Evolutionary conservation across 2,797 vertebrate genomes (phyloP).

Genomic region (Borostomias antarcticus): DNA sequence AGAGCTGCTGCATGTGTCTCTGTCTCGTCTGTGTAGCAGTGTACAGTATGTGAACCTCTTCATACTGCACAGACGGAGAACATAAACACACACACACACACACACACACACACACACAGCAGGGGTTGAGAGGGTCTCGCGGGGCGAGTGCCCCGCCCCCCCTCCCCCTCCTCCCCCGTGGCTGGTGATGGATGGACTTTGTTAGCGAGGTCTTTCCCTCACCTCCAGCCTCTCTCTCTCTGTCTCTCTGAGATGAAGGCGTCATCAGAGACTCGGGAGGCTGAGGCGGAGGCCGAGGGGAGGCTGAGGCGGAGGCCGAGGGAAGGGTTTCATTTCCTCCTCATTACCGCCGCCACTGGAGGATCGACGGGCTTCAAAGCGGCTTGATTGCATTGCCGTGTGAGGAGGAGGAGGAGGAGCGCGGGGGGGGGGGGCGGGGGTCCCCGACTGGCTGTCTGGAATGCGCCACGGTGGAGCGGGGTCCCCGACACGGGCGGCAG

Average conservation of each 20-base stretch:
- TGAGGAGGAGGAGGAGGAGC: no score
- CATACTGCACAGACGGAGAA: background rate
- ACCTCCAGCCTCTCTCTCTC: conserved; percentile 19
- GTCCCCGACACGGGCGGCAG: no score
- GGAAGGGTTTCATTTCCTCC: conserved; percentile 68
- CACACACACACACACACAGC: conserved; percentile 15
- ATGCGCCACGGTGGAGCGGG: conserved; percentile 54
- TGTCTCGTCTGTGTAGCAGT: conserved; percentile 1
- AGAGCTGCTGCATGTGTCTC: conserved; percentile 26
- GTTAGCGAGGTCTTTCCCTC: conserved; percentile 36
- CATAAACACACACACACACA: conserved; percentile 19
- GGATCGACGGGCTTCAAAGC: conserved; percentile 67
- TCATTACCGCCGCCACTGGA: conserved; percentile 69
- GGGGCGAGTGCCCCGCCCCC: background rate
- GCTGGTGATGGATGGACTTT: conserved; percentile 52
- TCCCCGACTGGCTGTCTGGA: no score
- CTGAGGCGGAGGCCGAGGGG: conserved; percentile 64
- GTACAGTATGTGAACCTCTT: background rate
- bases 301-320: conserved; percentile 58
- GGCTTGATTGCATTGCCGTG: conserved; percentile 73
- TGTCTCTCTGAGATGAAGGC: conserved; percentile 52
- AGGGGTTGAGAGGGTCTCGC: background rate
- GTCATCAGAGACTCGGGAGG: conserved; percentile 65
- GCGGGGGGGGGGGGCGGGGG: no score
- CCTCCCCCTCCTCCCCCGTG: conserved; percentile 28